phyloP scores from a whole-genome alignment of 2,797 vertebrate species.

The Cirrhinus molitorella region DNA sequence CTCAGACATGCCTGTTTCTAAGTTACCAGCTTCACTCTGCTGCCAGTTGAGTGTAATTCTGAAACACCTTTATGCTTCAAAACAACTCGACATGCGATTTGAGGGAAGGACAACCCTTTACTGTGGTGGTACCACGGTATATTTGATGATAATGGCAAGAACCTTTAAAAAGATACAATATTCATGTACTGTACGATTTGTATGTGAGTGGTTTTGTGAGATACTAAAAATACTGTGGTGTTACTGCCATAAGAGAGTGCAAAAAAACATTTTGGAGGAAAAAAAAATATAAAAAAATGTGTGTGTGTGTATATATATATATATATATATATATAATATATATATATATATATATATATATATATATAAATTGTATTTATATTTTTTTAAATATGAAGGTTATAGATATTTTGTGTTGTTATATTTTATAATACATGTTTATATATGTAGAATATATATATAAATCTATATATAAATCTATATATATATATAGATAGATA shows the following conservation, averaged over 20 bases:
- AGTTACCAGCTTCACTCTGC: conserved; percentile 73
- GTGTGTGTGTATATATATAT: too few relatives aligned
- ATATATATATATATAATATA: too few relatives aligned
- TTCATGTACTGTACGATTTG: neutral
- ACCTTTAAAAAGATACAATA: neutral
- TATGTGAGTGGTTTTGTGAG: neutral
- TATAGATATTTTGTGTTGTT: too few relatives aligned
- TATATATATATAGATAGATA: too few relatives aligned
- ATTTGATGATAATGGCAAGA: neutral
- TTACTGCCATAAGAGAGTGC: neutral
- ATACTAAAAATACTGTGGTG: neutral
- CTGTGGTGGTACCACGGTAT: neutral
- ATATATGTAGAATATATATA: too few relatives aligned
- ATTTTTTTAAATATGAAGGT: too few relatives aligned
- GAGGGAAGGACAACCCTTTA: neutral
- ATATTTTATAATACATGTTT: too few relatives aligned
- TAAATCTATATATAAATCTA: too few relatives aligned
- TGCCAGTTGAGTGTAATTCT: conserved; percentile 51
- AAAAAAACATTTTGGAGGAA: neutral
- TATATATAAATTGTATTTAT: too few relatives aligned
- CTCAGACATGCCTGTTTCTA: conserved; percentile 78
- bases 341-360: too few relatives aligned
- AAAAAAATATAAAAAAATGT: too few relatives aligned
- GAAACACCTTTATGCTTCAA: conserved; percentile 25
- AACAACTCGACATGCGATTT: neutral